Conservation (phyloP, 64 coral and sea anemone genomes). For the Dendronephthya gigantea region DNA sequence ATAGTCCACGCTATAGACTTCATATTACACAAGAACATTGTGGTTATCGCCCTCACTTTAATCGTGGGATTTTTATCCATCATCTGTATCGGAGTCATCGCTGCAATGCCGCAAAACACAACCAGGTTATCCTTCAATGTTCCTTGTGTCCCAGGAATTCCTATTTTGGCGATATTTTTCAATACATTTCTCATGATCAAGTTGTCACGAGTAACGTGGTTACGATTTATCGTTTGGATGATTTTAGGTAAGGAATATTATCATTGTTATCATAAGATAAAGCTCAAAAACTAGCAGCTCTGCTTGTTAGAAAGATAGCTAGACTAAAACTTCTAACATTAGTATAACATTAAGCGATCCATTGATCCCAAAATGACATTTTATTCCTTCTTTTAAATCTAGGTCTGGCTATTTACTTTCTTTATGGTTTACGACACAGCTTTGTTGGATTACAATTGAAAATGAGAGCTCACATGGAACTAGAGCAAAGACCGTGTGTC, state of each 20-base stretch:
- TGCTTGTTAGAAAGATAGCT: background rate
- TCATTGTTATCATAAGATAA: background rate
- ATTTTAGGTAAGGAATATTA: constrained; percentile 41
- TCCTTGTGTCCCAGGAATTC: constrained; percentile 68
- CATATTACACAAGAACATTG: constrained; percentile 37
- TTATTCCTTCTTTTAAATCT: background rate
- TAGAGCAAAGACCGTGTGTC: background rate
- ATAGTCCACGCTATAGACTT: constrained; percentile 67
- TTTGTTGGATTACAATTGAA: background rate
- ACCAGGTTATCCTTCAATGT: constrained; percentile 70
- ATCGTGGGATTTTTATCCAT: constrained; percentile 60
- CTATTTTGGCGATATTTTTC: constrained; percentile 80
- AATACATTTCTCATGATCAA: constrained; percentile 93
- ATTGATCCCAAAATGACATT: background rate
- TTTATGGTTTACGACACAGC: background rate
- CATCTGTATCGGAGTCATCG: constrained; percentile 60
- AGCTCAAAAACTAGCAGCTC: background rate
- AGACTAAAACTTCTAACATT: too few species aligned
- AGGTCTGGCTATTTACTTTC: background rate
- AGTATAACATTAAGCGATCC: too few species aligned
- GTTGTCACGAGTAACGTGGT: constrained; percentile 74
- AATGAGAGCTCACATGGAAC: background rate
- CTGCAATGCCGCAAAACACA: constrained; percentile 53
- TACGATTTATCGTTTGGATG: constrained; percentile 92
- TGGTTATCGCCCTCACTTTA: constrained; percentile 40